phyloP scores from a whole-genome alignment of 1,140 invertebrate species.

The Episyrphus balteatus region DNA sequence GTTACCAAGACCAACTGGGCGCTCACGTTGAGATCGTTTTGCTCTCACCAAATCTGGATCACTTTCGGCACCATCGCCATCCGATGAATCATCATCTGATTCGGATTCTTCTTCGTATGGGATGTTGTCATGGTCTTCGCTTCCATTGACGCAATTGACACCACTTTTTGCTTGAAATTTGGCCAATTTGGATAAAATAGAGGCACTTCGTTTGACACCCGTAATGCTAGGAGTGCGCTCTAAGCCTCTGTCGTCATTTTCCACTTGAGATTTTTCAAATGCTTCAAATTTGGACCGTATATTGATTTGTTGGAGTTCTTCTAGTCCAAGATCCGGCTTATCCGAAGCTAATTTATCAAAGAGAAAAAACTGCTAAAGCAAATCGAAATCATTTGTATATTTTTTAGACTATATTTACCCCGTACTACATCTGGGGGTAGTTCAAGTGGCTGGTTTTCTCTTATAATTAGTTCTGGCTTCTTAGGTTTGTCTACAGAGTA shows the following conservation, averaged over 20 bases:
- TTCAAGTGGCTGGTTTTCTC: constrained; percentile 79
- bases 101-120: constrained; percentile 38
- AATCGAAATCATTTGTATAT: constrained; percentile 40
- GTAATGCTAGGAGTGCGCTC: neutral
- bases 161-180: constrained; percentile 75
- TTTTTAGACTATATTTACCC: constrained; percentile 34
- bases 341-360: constrained; percentile 53
- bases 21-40: constrained; percentile 44
- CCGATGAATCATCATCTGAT: constrained; percentile 38
- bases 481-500: constrained; percentile 45
- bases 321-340: constrained; percentile 77
- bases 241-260: constrained; percentile 1
- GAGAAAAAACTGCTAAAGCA: no score
- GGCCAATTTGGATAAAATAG: constrained; percentile 67
- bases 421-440: constrained; percentile 82
- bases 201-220: constrained; percentile 55
- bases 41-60: constrained; percentile 36
- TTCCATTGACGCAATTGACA: constrained; percentile 59
- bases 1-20: constrained; percentile 61
- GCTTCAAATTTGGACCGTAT: constrained; percentile 78
- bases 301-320: constrained; percentile 69
- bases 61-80: constrained; percentile 38
- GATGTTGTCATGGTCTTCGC: constrained; percentile 62
- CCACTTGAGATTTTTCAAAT: constrained; percentile 56
- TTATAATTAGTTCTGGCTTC: constrained; percentile 81